These are phyloP conservation scores for Mormoops blainvillei DNA, from an alignment of 2,113 vertebrate genomes.

Conservation along the genomic window DNA sequence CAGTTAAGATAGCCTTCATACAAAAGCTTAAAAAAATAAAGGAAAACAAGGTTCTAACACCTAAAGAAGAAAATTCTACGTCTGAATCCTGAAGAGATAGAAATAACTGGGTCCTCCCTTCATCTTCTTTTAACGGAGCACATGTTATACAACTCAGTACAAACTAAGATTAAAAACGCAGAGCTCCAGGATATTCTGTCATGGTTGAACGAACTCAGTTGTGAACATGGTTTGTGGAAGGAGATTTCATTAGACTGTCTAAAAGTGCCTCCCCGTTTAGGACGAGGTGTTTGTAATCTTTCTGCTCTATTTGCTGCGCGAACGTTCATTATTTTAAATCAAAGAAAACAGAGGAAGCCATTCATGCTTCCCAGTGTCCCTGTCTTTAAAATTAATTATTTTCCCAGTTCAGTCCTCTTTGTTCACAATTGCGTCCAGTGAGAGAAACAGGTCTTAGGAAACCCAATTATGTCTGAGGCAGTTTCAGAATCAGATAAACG, in stretches of 20 bases:
- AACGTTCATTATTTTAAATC: constrained; percentile 68
- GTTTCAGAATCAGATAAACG: constrained; percentile 60
- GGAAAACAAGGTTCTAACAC: not conserved
- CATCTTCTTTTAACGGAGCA: accelerated
- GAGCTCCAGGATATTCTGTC: not conserved
- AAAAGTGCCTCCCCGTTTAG: constrained; percentile 31
- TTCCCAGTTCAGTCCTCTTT: constrained; percentile 47
- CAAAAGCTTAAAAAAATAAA: not conserved
- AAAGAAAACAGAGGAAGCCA: constrained; percentile 55
- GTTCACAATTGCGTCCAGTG: constrained; percentile 46
- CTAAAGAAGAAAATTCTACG: not conserved
- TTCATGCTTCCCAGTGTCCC: constrained; percentile 40
- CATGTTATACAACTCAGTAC: not conserved
- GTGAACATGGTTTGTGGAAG: not conserved
- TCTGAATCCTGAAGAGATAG: not conserved
- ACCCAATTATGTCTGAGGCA: constrained; percentile 46
- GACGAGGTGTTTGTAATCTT: constrained; percentile 49
- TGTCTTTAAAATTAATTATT: constrained; percentile 70
- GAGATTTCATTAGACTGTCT: constrained; percentile 43
- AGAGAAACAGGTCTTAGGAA: constrained; percentile 61
- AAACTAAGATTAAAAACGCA: not conserved
- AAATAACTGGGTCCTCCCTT: not conserved
- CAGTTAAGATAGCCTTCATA: not conserved
- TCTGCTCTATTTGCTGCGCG: constrained; percentile 69
- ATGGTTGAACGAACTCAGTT: not conserved